Percentiles rank a stretch among this genome's conserved stretches.
These are phyloP conservation scores for Dascillus cervinus DNA, from an alignment of 2,888 invertebrate species.

Conservation along the genomic window DNA sequence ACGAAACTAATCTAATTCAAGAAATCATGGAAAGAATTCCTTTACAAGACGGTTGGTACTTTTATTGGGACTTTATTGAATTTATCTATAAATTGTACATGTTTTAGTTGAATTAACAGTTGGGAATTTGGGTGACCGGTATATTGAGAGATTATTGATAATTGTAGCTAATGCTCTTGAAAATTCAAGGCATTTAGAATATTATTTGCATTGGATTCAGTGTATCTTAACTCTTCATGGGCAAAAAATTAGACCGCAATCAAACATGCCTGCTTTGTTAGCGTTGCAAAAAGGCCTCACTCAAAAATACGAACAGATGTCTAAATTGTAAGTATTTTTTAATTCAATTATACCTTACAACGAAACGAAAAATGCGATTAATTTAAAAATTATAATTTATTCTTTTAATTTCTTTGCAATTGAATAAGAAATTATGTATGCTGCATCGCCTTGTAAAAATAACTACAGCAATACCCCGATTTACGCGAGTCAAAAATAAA, in stretches of 20 bases:
- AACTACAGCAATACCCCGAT: too few species aligned
- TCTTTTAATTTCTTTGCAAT: too few species aligned
- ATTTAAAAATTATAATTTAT: too few species aligned
- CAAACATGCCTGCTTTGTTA: conserved; percentile 60
- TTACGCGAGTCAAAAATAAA: too few species aligned
- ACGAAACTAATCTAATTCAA: conserved; percentile 67
- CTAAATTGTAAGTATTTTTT: conserved; percentile 66
- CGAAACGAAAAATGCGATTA: too few species aligned
- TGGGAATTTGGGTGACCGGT: conserved; percentile 61
- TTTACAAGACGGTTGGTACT: conserved; percentile 58
- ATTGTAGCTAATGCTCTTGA: conserved; percentile 69
- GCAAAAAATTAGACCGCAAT: conserved; percentile 45
- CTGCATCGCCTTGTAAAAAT: too few species aligned
- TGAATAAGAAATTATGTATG: too few species aligned
- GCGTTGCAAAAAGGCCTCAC: conserved; percentile 72
- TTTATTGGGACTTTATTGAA: conserved; percentile 8
- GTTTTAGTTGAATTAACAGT: conserved; percentile 70
- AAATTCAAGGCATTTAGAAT: conserved; percentile 76
- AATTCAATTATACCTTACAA: too few species aligned
- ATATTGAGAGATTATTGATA: conserved; percentile 64
- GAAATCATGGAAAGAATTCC: conserved; percentile 80
- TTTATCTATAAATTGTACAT: conserved; percentile 14
- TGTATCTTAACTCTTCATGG: conserved; percentile 60
- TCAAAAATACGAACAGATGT: conserved; percentile 69
- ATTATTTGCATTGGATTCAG: conserved; percentile 76